Percentiles rank a stretch among this genome's conserved stretches.
These are phyloP conservation scores for Enteromius argenteus DNA, from an alignment of 2,797 vertebrate species.

Conservation along the genomic window DNA sequence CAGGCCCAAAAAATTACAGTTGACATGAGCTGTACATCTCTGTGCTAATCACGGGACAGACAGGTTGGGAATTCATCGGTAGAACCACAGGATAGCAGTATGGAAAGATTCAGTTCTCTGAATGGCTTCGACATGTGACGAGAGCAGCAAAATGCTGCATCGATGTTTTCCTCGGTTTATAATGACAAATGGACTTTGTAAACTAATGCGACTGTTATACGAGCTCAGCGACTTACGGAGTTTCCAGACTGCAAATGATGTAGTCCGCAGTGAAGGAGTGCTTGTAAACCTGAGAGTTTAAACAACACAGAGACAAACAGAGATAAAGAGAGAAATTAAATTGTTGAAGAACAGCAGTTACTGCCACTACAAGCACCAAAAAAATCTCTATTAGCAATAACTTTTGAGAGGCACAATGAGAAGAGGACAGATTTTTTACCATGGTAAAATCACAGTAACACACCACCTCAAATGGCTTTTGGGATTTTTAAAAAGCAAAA, in stretches of 20 bases:
- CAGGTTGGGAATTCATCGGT: constrained; percentile 6
- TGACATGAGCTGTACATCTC: constrained; percentile 63
- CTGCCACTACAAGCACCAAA: background rate
- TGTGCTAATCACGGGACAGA: constrained; percentile 65
- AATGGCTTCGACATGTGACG: background rate
- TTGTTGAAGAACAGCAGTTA: background rate
- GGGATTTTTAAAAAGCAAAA: background rate
- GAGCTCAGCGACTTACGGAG: constrained; percentile 76
- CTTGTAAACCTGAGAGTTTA: constrained; percentile 84
- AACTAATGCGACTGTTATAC: constrained; percentile 18
- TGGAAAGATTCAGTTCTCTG: constrained; percentile 48
- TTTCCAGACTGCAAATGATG: constrained; percentile 90
- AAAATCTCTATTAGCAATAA: background rate
- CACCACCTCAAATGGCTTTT: too few relatives aligned
- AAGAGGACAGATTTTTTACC: background rate
- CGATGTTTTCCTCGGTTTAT: constrained; percentile 1
- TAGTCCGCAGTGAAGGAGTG: constrained; percentile 94
- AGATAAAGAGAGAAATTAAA: constrained; percentile 29
- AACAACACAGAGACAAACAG: background rate
- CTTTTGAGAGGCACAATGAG: background rate
- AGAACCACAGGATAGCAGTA: constrained; percentile 72
- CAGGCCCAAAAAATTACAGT: constrained; percentile 66
- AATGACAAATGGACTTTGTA: constrained; percentile 32
- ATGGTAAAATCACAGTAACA: background rate
- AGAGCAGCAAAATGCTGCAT: constrained; percentile 23